Conservation (phyloP, 1,140 invertebrate genomes). For the Drosophila santomea region DNA sequence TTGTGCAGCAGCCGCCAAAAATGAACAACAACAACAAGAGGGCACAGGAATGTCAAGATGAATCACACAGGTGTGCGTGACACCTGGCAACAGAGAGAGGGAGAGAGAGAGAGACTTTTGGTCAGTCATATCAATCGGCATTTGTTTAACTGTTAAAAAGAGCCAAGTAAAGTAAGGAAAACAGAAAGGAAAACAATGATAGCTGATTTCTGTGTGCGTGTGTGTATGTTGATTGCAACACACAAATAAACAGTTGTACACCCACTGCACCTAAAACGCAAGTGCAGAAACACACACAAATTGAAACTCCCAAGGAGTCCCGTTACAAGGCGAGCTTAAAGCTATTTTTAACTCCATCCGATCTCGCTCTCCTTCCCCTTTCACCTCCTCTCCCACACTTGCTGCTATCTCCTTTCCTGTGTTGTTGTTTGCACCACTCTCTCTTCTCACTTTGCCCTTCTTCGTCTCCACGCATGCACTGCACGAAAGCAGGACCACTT, state of each 20-base stretch:
- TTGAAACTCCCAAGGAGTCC: constrained; percentile 8
- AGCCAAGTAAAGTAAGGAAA: constrained; percentile 11
- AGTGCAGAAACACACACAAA: not conserved
- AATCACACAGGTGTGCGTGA: constrained; percentile 45
- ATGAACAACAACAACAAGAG: constrained; percentile 14
- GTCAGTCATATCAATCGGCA: constrained; percentile 61
- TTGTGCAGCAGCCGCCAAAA: constrained; percentile 12
- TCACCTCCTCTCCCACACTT: not conserved
- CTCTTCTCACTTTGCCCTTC: not conserved
- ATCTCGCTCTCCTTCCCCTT: constrained; percentile 10
- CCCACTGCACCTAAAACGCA: constrained; percentile 26
- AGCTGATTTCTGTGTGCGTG: constrained; percentile 14
- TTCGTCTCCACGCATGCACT: not conserved
- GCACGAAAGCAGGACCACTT: not conserved
- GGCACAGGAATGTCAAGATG: constrained; percentile 44
- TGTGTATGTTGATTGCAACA: constrained; percentile 19
- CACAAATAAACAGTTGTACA: constrained; percentile 26
- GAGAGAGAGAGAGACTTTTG: constrained; percentile 11
- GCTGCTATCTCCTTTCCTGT: constrained; percentile 42
- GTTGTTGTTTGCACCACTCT: constrained; percentile 28
- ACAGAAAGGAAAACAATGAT: constrained; percentile 35
- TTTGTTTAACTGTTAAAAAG: constrained; percentile 60
- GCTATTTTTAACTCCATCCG: constrained; percentile 42
- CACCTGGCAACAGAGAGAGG: constrained; percentile 14
- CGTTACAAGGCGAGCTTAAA: constrained; percentile 26